Evolutionary conservation across 2,797 vertebrate species (phyloP).

Genomic region (Oryzias sinensis): DNA sequence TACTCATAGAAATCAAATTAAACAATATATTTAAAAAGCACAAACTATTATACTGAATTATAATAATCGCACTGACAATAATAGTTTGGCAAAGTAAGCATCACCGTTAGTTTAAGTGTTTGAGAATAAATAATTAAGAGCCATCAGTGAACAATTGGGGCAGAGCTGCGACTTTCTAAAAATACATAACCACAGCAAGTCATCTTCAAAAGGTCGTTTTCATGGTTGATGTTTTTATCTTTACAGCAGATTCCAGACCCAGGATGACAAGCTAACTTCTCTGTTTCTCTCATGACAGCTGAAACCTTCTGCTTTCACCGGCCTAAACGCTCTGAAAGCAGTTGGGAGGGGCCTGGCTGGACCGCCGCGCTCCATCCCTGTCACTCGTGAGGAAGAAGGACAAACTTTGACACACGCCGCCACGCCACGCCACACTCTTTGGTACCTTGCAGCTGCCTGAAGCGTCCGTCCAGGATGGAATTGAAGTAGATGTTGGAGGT

Average conservation of each 20-base stretch:
- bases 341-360: conserved; percentile 32
- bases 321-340: conserved; percentile 1
- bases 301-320: no score
- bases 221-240: conserved; percentile 7
- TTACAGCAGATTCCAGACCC: conserved; percentile 6
- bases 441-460: conserved; percentile 84
- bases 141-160: conserved; percentile 67
- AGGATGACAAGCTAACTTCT: conserved; percentile 27
- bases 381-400: conserved; percentile 9
- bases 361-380: conserved; percentile 33
- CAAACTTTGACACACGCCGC: conserved; percentile 8
- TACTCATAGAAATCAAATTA: no score
- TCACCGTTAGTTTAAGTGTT: conserved; percentile 62
- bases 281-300: conserved; percentile 27
- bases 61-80: conserved; percentile 1
- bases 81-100: conserved; percentile 34
- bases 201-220: not conserved
- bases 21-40: not conserved
- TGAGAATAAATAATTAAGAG: conserved; percentile 68
- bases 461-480: conserved; percentile 82
- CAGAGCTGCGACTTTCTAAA: conserved; percentile 49
- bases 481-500: conserved; percentile 81
- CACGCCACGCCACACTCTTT: conserved; percentile 6
- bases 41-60: not conserved
- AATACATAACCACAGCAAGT: conserved; percentile 51